These are phyloP conservation scores for Ictidomys tridecemlineatus DNA, from an alignment of 2,113 vertebrate species.

Conservation along the genomic window DNA sequence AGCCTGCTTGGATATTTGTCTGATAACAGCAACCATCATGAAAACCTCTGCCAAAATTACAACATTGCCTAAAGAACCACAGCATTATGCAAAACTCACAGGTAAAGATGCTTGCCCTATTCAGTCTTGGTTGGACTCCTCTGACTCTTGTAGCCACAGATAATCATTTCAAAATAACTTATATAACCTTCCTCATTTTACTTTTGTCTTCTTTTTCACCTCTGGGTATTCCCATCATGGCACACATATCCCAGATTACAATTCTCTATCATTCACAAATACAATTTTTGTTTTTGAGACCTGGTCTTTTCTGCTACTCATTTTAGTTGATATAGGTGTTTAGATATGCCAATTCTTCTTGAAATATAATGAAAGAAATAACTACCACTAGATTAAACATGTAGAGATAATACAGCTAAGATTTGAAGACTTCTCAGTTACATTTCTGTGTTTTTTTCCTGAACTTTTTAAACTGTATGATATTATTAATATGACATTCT, in stretches of 20 bases:
- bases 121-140: no score
- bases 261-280: not conserved
- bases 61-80: not conserved
- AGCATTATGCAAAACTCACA: not conserved
- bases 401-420: slow-evolving; percentile 68
- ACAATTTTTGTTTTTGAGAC: not conserved
- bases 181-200: not conserved
- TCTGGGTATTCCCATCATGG: not conserved
- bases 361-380: slow-evolving; percentile 86
- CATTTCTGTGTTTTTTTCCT: not conserved
- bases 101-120: not conserved
- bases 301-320: no score
- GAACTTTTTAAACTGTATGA: not conserved
- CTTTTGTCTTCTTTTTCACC: not conserved
- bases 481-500: not conserved
- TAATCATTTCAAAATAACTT: not conserved
- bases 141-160: not conserved
- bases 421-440: slow-evolving; percentile 49
- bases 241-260: not conserved
- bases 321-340: slow-evolving; percentile 43
- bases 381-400: slow-evolving; percentile 78
- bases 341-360: slow-evolving; percentile 87
- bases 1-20: not conserved
- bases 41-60: not conserved
- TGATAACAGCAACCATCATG: not conserved